Conservation (phyloP, 1,140 invertebrate species). For the Mylabris phalerata region DNA sequence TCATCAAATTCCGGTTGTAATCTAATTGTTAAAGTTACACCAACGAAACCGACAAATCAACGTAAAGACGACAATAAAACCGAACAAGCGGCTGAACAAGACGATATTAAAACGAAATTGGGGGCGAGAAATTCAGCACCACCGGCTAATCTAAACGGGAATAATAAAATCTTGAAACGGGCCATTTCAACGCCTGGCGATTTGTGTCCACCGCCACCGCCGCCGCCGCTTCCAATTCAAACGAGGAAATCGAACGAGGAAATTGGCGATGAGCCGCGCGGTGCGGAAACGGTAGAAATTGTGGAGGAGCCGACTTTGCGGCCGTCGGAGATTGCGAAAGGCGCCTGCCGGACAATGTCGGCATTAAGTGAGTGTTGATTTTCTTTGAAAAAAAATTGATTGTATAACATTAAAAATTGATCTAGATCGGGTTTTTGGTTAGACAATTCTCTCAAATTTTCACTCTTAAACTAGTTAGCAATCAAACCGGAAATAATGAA, state of each 20-base stretch:
- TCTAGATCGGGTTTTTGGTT: not conserved
- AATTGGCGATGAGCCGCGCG: conserved; percentile 27
- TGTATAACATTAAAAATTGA: no score
- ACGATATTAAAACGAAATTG: conserved; percentile 39
- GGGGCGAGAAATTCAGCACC: conserved; percentile 38
- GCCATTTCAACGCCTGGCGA: conserved; percentile 29
- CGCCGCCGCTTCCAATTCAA: conserved; percentile 45
- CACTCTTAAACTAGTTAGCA: conserved; percentile 30
- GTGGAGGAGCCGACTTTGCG: conserved; percentile 53
- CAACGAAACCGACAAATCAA: not conserved
- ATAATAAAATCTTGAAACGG: conserved; percentile 37
- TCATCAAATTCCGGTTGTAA: conserved; percentile 43
- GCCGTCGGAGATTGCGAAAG: conserved; percentile 52
- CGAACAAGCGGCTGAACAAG: conserved; percentile 29
- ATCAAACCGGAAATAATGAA: conserved; percentile 29
- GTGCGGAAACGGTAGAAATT: conserved; percentile 44
- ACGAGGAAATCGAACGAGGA: not conserved
- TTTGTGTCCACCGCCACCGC: conserved; percentile 49
- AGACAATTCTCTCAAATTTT: not conserved
- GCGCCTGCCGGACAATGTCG: conserved; percentile 39
- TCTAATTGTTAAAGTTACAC: conserved; percentile 36
- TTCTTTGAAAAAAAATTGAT: not conserved
- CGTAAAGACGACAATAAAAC: conserved; percentile 19
- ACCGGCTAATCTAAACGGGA: conserved; percentile 12
- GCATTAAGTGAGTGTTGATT: conserved; percentile 34